phyloP scores from a whole-genome alignment of 1,140 invertebrate species.

The Sitodiplosis mosellana region DNA sequence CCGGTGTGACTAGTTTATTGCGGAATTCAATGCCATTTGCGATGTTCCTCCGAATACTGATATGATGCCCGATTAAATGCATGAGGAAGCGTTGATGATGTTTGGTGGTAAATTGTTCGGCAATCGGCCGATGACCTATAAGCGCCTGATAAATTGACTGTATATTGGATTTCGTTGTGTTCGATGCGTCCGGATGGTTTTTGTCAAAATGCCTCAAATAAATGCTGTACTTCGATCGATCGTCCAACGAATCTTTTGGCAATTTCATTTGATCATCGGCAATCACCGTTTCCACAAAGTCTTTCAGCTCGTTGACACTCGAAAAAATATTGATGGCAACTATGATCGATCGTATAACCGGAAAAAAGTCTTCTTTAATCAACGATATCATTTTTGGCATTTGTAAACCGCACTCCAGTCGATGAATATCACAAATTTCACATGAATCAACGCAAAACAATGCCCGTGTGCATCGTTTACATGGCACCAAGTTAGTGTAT shows the following conservation, averaged over 20 bases:
- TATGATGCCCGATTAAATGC: neutral
- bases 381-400: neutral
- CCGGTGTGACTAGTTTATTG: neutral
- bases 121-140: slow-evolving; percentile 21
- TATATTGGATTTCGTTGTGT: neutral
- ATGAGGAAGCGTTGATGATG: neutral
- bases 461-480: neutral
- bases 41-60: neutral
- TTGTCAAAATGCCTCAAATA: neutral
- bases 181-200: neutral
- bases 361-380: slow-evolving; percentile 5
- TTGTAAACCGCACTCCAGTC: slow-evolving; percentile 14
- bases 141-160: neutral
- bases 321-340: neutral
- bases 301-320: neutral
- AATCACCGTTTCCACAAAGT: slow-evolving; percentile 2
- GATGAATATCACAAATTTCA: neutral
- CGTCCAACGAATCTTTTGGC: slow-evolving; percentile 18
- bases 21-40: neutral
- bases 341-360: neutral
- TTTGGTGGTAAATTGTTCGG: neutral
- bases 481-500: neutral
- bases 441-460: slow-evolving; percentile 9
- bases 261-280: slow-evolving; percentile 30
- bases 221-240: neutral